phyloP scores from a whole-genome alignment of 53 echinoderm and acorn worm genomes.

The Temnopleurus reevesii region DNA sequence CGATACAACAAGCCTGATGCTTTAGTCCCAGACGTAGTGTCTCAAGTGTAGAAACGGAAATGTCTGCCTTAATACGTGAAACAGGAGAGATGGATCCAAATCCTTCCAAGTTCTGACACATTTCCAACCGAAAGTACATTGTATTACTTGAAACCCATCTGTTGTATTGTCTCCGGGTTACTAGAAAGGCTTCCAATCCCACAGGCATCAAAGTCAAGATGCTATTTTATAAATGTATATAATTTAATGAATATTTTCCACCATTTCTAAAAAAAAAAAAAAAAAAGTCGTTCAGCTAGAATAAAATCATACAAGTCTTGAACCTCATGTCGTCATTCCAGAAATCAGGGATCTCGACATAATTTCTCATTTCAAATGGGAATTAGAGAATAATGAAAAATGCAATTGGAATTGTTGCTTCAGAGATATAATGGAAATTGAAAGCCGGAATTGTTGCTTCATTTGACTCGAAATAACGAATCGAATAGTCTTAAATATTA shows the following conservation, averaged over 20 bases:
- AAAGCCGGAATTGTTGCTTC: too few relatives aligned
- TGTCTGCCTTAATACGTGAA: slow-evolving; percentile 1
- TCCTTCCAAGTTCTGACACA: not conserved
- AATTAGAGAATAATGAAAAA: too few relatives aligned
- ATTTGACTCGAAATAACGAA: too few relatives aligned
- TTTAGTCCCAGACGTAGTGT: slow-evolving; percentile 27
- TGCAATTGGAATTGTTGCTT: too few relatives aligned
- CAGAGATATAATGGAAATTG: too few relatives aligned
- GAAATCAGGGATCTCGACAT: not conserved
- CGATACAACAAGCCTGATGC: not conserved
- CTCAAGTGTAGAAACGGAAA: slow-evolving; percentile 21
- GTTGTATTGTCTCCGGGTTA: not conserved
- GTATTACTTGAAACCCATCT: not conserved
- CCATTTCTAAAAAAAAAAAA: too few relatives aligned
- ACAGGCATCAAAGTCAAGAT: not conserved
- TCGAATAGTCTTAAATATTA: too few relatives aligned
- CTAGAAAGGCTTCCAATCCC: not conserved
- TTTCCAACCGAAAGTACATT: not conserved
- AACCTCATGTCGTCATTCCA: not conserved
- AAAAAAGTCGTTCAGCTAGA: too few relatives aligned
- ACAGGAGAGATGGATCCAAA: not conserved
- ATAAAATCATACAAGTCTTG: too few relatives aligned
- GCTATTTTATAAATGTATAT: not conserved
- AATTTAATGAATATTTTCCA: too few relatives aligned
- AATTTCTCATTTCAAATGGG: too few relatives aligned